Evolutionary conservation across 2,113 vertebrate species (phyloP).

Genomic region (Pitta sordida): DNA sequence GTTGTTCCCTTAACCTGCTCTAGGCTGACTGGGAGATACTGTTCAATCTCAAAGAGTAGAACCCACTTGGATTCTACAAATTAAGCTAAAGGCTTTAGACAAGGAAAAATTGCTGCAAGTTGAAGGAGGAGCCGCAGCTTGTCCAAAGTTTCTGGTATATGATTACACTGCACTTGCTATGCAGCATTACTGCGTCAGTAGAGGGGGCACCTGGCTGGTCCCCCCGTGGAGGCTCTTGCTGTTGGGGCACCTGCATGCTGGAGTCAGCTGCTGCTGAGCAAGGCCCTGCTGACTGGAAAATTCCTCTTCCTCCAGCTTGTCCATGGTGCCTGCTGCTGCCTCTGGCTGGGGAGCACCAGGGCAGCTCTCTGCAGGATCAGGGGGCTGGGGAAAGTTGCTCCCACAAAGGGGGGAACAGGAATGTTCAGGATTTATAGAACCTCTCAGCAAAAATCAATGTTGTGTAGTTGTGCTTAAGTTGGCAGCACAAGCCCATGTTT

Average conservation of each 20-base stretch:
- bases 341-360: background rate
- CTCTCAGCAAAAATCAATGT: background rate
- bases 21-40: background rate
- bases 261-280: background rate
- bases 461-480: background rate
- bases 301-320: background rate
- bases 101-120: background rate
- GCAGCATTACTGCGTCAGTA: fast-evolving
- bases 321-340: fast-evolving
- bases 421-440: background rate
- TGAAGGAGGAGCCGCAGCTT: background rate
- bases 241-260: fast-evolving
- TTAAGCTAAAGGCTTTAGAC: background rate
- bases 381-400: background rate
- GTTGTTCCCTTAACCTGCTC: background rate
- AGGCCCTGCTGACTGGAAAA: background rate
- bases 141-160: fast-evolving
- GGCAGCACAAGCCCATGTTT: fast-evolving
- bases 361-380: fast-evolving
- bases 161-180: fast-evolving
- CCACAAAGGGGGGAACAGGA: background rate
- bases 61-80: background rate
- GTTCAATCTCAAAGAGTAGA: background rate
- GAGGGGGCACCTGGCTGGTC: background rate
- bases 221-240: background rate